Evolutionary conservation across 2,888 invertebrate genomes (phyloP).

Genomic region (Mythimna impura): DNA sequence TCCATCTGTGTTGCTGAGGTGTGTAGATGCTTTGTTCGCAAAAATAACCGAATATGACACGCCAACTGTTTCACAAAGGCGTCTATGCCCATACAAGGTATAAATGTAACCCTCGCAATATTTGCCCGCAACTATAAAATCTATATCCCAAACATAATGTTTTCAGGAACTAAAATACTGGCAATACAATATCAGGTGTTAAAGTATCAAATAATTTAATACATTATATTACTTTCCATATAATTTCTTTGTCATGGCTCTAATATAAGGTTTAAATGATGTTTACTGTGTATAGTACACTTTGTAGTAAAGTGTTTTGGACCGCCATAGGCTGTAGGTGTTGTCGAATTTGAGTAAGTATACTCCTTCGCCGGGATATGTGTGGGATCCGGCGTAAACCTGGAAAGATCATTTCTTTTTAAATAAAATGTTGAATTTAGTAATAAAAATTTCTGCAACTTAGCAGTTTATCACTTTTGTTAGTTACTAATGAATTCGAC

Average conservation of each 20-base stretch:
- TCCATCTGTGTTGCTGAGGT: background rate
- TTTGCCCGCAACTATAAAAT: slow-evolving; percentile 5
- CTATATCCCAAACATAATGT: slow-evolving; percentile 26
- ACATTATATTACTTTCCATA: slow-evolving; percentile 56
- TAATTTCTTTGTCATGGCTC: slow-evolving; percentile 74
- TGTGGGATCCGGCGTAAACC: slow-evolving; percentile 99
- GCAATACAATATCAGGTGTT: slow-evolving; percentile 55
- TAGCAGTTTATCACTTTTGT: no score
- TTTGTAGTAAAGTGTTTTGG: slow-evolving; percentile 99
- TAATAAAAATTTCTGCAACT: no score
- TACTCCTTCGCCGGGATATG: slow-evolving; percentile 99
- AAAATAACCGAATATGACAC: no score
- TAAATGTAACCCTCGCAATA: slow-evolving; percentile 21
- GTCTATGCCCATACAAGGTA: background rate
- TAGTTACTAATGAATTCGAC: no score
- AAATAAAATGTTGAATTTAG: background rate
- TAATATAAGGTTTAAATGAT: slow-evolving; percentile 51
- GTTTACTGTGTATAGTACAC: slow-evolving; percentile 97
- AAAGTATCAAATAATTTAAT: slow-evolving; percentile 56
- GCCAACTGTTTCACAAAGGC: background rate
- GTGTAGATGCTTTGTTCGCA: background rate
- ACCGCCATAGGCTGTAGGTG: slow-evolving; percentile 99
- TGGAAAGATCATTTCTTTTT: slow-evolving; percentile 70
- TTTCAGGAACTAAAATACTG: slow-evolving; percentile 60
- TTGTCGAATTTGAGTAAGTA: slow-evolving; percentile 99